These are phyloP conservation scores for Furcula furcula DNA, from an alignment of 2,888 invertebrate species.

Conservation along the genomic window DNA sequence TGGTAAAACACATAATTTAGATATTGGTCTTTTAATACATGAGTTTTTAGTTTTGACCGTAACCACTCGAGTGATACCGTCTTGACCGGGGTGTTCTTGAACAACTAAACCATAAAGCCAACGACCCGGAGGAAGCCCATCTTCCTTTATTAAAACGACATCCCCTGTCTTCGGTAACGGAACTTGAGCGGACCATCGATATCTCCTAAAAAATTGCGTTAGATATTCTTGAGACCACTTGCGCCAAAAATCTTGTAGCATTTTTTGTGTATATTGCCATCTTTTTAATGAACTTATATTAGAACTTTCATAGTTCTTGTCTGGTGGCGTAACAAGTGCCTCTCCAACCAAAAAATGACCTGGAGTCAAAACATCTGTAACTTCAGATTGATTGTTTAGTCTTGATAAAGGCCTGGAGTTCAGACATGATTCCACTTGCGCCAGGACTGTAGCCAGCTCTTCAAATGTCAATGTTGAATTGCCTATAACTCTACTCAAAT, in stretches of 20 bases:
- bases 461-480: conserved; percentile 3
- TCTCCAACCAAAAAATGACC: conserved; percentile 29
- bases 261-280: conserved; percentile 22
- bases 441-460: not conserved
- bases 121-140: conserved; percentile 14
- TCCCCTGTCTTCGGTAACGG: conserved; percentile 19
- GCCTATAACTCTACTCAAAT: conserved; percentile 2
- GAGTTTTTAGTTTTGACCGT: too few relatives aligned
- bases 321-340: conserved; percentile 12
- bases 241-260: conserved; percentile 21
- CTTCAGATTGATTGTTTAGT: not conserved
- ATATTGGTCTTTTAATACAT: too few relatives aligned
- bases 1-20: too few relatives aligned
- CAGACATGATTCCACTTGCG: conserved; percentile 11
- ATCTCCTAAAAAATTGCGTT: not conserved
- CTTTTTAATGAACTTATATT: conserved; percentile 8
- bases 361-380: conserved; percentile 20
- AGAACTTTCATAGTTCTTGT: conserved; percentile 5
- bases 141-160: conserved; percentile 23
- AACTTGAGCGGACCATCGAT: not conserved
- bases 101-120: conserved; percentile 5
- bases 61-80: too few relatives aligned
- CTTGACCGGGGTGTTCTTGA: not conserved
- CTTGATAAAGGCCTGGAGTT: conserved; percentile 7
- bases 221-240: conserved; percentile 21